phyloP scores from a whole-genome alignment of 35 echinoderm and acorn worm genomes.

The Chiridota heheva region DNA sequence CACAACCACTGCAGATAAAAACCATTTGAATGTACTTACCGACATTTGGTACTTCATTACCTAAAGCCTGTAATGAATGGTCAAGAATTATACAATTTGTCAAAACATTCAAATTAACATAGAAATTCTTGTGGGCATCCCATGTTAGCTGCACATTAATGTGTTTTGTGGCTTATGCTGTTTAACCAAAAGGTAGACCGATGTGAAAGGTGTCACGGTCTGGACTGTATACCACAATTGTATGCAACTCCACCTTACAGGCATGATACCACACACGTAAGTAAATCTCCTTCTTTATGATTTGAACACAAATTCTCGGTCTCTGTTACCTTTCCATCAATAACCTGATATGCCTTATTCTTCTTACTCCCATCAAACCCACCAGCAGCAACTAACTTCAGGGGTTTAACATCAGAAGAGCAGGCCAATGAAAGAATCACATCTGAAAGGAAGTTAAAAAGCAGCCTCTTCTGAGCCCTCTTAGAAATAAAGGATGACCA shows the following conservation, averaged over 20 bases:
- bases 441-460: neutral
- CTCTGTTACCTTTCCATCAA: neutral
- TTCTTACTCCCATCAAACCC: slow-evolving; percentile 12
- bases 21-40: slow-evolving; percentile 39
- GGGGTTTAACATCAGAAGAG: too few relatives aligned
- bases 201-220: neutral
- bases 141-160: neutral
- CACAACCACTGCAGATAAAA: slow-evolving; percentile 52
- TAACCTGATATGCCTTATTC: slow-evolving; percentile 8
- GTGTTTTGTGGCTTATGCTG: neutral
- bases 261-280: neutral
- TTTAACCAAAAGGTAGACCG: neutral
- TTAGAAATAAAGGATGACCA: slow-evolving; percentile 19
- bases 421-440: neutral
- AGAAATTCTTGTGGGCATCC: slow-evolving; percentile 8
- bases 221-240: neutral
- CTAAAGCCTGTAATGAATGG: slow-evolving; percentile 29
- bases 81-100: slow-evolving; percentile 24
- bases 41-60: neutral
- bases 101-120: slow-evolving; percentile 39
- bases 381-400: slow-evolving; percentile 2
- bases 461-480: neutral
- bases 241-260: neutral
- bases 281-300: slow-evolving; percentile 40
- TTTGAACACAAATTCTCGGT: slow-evolving; percentile 3